Evolutionary conservation across 2,888 invertebrate genomes (phyloP).

Genomic region (Lepidochitona cinerea): DNA sequence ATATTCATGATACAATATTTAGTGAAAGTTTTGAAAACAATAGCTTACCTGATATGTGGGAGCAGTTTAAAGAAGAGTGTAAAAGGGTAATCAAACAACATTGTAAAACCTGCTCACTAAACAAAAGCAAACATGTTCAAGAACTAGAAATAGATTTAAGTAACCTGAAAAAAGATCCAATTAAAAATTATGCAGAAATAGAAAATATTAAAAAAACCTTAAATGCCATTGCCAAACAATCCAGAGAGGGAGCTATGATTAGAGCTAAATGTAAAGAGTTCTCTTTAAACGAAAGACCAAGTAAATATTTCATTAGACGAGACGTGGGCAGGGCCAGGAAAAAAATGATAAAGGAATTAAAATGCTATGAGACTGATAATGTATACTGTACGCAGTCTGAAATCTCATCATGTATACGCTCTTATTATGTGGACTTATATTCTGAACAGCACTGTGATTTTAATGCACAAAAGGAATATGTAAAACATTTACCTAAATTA

Average conservation of each 20-base stretch:
- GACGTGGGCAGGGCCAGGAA: neutral
- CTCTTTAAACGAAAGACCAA: neutral
- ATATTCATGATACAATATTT: too few relatives aligned
- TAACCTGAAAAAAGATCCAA: neutral
- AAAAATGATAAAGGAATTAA: neutral
- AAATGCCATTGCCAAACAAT: too few relatives aligned
- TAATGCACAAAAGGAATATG: neutral
- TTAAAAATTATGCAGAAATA: neutral
- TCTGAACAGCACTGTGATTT: neutral
- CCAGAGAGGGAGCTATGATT: neutral
- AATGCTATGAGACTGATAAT: neutral
- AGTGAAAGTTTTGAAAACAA: too few relatives aligned
- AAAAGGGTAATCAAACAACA: too few relatives aligned
- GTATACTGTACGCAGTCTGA: neutral
- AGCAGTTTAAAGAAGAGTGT: too few relatives aligned
- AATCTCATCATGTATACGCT: neutral
- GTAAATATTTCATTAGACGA: neutral
- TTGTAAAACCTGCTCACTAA: too few relatives aligned
- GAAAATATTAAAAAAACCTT: neutral
- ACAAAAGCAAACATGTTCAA: too few relatives aligned
- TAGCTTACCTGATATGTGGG: too few relatives aligned
- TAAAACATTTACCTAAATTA: neutral
- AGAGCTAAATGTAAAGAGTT: neutral
- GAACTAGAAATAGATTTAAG: neutral
- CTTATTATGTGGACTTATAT: neutral